Conservation (phyloP, 53 echinoderm and acorn worm genomes). For the Henricia sp. region DNA sequence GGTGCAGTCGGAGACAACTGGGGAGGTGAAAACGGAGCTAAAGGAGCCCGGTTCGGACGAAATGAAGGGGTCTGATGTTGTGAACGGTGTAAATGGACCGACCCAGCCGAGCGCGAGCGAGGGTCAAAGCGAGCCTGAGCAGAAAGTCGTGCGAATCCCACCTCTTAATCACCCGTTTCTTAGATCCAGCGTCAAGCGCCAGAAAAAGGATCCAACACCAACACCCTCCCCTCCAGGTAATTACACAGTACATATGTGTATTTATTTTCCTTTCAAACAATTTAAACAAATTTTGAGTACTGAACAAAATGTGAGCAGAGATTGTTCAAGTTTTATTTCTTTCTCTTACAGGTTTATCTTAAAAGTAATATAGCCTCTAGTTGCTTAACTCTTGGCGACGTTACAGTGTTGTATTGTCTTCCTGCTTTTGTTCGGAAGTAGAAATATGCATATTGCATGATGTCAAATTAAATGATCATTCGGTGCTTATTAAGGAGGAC, state of each 20-base stretch:
- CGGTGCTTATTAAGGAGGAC: too few relatives aligned
- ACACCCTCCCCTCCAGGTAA: slow-evolving; percentile 68
- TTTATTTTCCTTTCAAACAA: too few relatives aligned
- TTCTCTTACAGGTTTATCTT: too few relatives aligned
- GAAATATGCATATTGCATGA: too few relatives aligned
- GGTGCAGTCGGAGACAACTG: slow-evolving; percentile 7
- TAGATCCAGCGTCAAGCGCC: slow-evolving; percentile 69
- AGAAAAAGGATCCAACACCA: slow-evolving; percentile 73
- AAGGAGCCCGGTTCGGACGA: slow-evolving; percentile 18
- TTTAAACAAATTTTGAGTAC: too few relatives aligned
- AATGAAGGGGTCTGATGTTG: slow-evolving; percentile 22
- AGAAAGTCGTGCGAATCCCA: not conserved
- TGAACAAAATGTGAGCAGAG: slow-evolving; percentile 19
- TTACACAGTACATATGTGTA: too few relatives aligned
- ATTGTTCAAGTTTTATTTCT: too few relatives aligned
- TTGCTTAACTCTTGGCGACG: too few relatives aligned
- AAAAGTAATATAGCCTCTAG: too few relatives aligned
- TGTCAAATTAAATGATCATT: too few relatives aligned
- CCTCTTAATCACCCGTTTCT: slow-evolving; percentile 65
- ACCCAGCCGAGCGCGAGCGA: slow-evolving; percentile 16
- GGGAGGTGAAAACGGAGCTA: slow-evolving; percentile 12
- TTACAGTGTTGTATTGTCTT: too few relatives aligned
- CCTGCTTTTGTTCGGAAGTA: too few relatives aligned
- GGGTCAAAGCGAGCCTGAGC: slow-evolving; percentile 12
- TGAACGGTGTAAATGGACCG: slow-evolving; percentile 11